phyloP scores from a whole-genome alignment of 2,113 vertebrate species.

The Theropithecus gelada region DNA sequence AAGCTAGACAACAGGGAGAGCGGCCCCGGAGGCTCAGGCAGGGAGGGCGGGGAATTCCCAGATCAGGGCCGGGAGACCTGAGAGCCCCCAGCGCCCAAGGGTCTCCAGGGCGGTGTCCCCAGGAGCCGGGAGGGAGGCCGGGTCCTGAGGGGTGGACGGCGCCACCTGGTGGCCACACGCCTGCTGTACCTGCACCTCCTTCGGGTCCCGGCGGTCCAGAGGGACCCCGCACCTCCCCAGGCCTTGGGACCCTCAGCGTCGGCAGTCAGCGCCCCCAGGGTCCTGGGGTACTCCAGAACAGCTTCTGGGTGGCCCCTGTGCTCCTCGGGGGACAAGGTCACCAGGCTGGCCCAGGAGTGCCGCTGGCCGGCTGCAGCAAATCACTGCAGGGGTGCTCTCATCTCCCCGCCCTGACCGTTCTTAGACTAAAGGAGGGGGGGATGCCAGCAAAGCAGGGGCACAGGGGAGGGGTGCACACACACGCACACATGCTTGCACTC shows the following conservation, averaged over 20 bases:
- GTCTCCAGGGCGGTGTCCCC: too few relatives aligned
- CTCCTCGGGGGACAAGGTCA: not conserved
- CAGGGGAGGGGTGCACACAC: not conserved
- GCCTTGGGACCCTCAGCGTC: accelerated
- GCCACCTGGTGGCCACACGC: constrained; percentile 49
- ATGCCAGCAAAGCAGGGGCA: too few relatives aligned
- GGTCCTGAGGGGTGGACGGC: accelerated
- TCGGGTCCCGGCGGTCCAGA: not conserved
- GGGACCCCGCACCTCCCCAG: not conserved
- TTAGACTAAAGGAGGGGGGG: not conserved
- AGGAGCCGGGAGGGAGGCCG: accelerated
- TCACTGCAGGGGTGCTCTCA: accelerated
- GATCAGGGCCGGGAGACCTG: accelerated
- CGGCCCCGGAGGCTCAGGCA: not conserved
- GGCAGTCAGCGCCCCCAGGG: accelerated
- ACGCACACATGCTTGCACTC: not conserved
- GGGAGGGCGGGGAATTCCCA: not conserved
- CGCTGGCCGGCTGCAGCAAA: accelerated
- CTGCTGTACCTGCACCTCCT: not conserved
- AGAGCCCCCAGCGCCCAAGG: too few relatives aligned
- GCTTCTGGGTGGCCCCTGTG: not conserved
- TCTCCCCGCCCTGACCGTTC: accelerated
- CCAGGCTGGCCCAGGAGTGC: not conserved
- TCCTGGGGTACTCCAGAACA: accelerated
- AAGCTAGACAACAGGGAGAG: accelerated